Evolutionary conservation across 2,888 invertebrate species (phyloP).

Genomic region (Hypomecis atomaria): DNA sequence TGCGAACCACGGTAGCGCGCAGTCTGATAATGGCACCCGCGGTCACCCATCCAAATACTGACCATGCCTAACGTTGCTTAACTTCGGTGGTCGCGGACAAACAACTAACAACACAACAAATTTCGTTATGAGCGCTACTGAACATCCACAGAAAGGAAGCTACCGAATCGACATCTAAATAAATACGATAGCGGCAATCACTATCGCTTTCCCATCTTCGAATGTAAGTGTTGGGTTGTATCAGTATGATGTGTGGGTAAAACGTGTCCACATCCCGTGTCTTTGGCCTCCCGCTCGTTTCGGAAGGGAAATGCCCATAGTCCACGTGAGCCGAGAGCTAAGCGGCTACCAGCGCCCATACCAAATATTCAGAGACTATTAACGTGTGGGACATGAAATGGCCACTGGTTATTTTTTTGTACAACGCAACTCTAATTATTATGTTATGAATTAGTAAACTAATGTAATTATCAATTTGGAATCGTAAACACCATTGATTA

Average conservation of each 20-base stretch:
- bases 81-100: too few species aligned
- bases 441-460: too few species aligned
- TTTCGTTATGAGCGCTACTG: background rate
- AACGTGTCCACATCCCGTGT: slow-evolving; percentile 53
- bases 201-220: slow-evolving; percentile 10
- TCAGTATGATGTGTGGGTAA: slow-evolving; percentile 33
- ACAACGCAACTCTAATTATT: too few species aligned
- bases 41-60: too few species aligned
- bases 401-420: too few species aligned
- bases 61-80: too few species aligned
- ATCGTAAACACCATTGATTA: too few species aligned
- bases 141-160: background rate
- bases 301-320: slow-evolving; percentile 58
- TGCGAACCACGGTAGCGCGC: too few species aligned
- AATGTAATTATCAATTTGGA: too few species aligned
- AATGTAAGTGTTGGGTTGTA: slow-evolving; percentile 5
- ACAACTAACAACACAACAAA: too few species aligned
- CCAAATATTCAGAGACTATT: slow-evolving; percentile 4
- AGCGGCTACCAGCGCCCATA: slow-evolving; percentile 30
- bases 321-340: slow-evolving; percentile 55
- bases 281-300: slow-evolving; percentile 52
- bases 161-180: background rate
- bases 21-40: too few species aligned
- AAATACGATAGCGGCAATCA: background rate
- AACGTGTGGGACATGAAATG: background rate